A percentile compares a stretch with the other conserved stretches of the same genome.
Evolutionary conservation across 2,888 invertebrate species (phyloP).

Genomic region (Zygaena filipendulae): DNA sequence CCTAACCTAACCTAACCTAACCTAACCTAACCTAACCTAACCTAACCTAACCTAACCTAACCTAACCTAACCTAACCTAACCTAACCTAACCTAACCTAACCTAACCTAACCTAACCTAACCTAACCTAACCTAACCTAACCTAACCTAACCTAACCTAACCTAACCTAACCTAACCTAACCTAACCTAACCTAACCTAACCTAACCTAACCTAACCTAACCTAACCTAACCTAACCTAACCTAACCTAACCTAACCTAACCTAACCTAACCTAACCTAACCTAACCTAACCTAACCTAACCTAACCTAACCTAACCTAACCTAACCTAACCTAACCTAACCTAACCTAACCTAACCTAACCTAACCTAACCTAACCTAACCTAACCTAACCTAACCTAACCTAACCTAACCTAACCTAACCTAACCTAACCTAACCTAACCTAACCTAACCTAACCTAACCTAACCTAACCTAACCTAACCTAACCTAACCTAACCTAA

Average conservation of each 20-base stretch:
- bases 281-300: constrained; percentile 11
- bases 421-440: constrained; percentile 14
- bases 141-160: constrained; percentile 7
- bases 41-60: constrained; percentile 3
- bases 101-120: constrained; percentile 9
- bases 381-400: constrained; percentile 11
- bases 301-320: constrained; percentile 12
- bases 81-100: constrained; percentile 9
- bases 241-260: constrained; percentile 12
- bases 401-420: constrained; percentile 13
- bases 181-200: constrained; percentile 11
- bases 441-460: constrained; percentile 15
- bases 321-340: constrained; percentile 12
- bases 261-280: constrained; percentile 13
- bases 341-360: constrained; percentile 12
- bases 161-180: constrained; percentile 11
- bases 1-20: constrained; percentile 6
- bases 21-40: constrained; percentile 5
- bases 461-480: constrained; percentile 15
- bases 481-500: constrained; percentile 15
- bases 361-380: constrained; percentile 12
- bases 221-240: constrained; percentile 12
- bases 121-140: constrained; percentile 11
- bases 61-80: constrained; percentile 5
- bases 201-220: constrained; percentile 10